phyloP scores from a whole-genome alignment of 2,113 vertebrate genomes.

The Phyllopteryx taeniolatus region DNA sequence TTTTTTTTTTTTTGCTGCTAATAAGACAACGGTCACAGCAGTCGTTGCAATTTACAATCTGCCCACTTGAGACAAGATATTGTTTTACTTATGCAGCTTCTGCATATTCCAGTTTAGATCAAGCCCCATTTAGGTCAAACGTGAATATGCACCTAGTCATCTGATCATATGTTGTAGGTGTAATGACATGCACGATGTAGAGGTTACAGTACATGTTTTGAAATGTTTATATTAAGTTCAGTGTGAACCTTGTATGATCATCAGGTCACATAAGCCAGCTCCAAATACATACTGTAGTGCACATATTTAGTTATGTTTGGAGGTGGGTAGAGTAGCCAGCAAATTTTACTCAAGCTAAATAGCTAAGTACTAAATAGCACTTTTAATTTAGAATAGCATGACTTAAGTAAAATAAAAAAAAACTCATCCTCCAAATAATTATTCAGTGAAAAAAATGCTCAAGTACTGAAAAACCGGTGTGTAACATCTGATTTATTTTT shows the following conservation, averaged over 20 bases:
- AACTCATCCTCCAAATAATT: too few species aligned
- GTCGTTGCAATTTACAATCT: background rate
- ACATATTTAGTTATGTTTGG: too few species aligned
- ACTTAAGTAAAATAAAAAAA: too few species aligned
- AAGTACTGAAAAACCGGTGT: too few species aligned
- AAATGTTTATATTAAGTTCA: background rate
- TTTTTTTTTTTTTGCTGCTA: background rate
- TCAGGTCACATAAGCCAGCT: too few species aligned
- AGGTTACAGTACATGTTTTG: background rate
- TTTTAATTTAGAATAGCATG: too few species aligned
- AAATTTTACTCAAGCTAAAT: too few species aligned
- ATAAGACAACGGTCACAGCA: background rate
- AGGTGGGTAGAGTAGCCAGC: too few species aligned
- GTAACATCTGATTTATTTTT: too few species aligned
- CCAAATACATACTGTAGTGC: too few species aligned
- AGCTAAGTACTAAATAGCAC: too few species aligned
- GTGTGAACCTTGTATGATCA: background rate
- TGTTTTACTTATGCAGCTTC: background rate
- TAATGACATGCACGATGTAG: background rate
- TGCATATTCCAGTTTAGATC: background rate
- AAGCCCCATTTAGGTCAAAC: background rate
- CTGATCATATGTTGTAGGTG: background rate
- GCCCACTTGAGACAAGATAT: background rate
- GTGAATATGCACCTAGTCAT: background rate
- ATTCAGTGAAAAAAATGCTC: too few species aligned